Base-by-base conservation (phyloP, 1,140 invertebrate species). In the Drosophila setifemur region DNA sequence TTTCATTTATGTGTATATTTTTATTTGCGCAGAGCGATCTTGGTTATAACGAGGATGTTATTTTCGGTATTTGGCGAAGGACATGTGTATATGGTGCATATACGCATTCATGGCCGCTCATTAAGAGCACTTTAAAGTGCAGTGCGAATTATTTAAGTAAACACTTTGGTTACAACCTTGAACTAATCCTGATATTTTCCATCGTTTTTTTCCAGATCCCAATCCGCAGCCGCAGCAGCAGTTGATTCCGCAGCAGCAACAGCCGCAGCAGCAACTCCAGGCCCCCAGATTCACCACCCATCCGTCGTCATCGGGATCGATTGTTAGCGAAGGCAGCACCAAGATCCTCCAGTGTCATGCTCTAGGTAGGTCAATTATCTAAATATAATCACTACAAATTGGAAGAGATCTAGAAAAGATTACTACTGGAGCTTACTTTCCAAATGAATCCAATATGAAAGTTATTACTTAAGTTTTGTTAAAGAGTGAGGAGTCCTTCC, bases 341-440 rank as follows among this genome's bases (percentile, higher is more conserved):
- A 97, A 97, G 93, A 96, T 97, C 90, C 92, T 97, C 53, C 96
- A 97, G 90, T 97, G 96, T 91, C 95, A 96, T 91, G 96, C 96
- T 12, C 92, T 95, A 91, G 96, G 96, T 97, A 92, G 94, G 93
- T 92, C 37, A 9, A 50, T 53, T n/a, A n/a, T 37, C 7, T 37
- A 23, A 70, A 35, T 23, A 16, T 28, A n/a, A 31, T 14, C n/a
- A 4, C 12, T 26, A 12, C 9, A 11, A 14, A 9, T 5, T 8
- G 11, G 9, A 25, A 3, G 11, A 26, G 12, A 42, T 33, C 11
- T n/a, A 11, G 12, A 28, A n/a, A n/a, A 11, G 37, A 4, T n/a
- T n/a, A n/a, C n/a, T n/a, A n/a, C n/a, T n/a, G n/a, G n/a, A n/a
- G n/a, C n/a, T n/a, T n/a, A n/a, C n/a, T n/a, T n/a, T n/a, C n/a